phyloP scores from a whole-genome alignment of 2,113 vertebrate genomes.

The Carassius carassius region DNA sequence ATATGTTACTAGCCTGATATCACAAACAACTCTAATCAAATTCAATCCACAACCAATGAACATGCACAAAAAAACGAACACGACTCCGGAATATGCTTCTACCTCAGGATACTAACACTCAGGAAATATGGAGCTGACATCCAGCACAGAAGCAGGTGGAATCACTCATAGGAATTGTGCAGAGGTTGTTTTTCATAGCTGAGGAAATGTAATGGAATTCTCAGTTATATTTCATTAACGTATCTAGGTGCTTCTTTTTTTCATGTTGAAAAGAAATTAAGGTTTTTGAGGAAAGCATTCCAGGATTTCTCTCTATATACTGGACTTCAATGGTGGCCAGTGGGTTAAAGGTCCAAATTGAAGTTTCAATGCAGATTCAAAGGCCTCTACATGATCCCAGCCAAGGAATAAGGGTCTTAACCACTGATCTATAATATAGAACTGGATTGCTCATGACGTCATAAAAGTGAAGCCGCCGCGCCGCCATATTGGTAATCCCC shows the following conservation, averaged over 20 bases:
- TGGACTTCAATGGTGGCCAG: too few species aligned
- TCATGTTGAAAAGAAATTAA: too few species aligned
- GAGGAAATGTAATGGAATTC: background rate
- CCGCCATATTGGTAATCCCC: too few species aligned
- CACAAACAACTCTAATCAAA: slow-evolving; percentile 40
- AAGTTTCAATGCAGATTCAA: too few species aligned
- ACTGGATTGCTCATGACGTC: too few species aligned
- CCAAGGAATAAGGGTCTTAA: too few species aligned
- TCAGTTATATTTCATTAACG: background rate
- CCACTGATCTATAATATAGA: too few species aligned
- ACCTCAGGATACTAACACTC: background rate
- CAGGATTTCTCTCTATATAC: too few species aligned
- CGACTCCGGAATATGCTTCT: background rate
- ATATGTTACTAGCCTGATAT: slow-evolving; percentile 17
- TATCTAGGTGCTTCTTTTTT: background rate
- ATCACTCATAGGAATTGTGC: background rate
- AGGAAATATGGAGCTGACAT: slow-evolving; percentile 9
- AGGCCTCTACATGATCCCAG: too few species aligned
- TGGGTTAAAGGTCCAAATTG: too few species aligned
- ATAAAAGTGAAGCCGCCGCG: too few species aligned
- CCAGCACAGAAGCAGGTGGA: slow-evolving; percentile 27
- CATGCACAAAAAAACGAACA: background rate
- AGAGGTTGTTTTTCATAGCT: background rate
- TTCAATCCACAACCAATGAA: slow-evolving; percentile 24
- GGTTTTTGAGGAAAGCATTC: too few species aligned